These are phyloP conservation scores for Xiphophorus couchianus DNA, from an alignment of 2,113 vertebrate genomes.

Conservation along the genomic window DNA sequence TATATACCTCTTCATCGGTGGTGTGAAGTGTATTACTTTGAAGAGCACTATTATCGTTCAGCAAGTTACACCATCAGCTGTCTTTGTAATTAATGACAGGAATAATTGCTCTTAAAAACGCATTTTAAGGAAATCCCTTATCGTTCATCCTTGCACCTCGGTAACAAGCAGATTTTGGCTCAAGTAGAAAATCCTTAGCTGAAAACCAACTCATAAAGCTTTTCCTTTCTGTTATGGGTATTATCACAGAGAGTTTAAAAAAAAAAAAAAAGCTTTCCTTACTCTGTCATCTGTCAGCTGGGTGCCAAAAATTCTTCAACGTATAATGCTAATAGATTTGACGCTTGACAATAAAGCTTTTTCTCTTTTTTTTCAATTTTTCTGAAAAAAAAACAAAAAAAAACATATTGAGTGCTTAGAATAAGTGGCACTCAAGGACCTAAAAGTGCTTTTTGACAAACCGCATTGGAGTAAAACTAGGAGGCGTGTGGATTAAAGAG, in stretches of 20 bases:
- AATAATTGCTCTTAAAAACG: constrained; percentile 54
- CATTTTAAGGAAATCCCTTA: constrained; percentile 31
- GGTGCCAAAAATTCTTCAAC: constrained; percentile 61
- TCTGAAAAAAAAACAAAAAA: not conserved
- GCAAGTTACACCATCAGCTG: constrained; percentile 48
- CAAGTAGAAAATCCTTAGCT: constrained; percentile 23
- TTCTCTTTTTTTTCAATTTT: constrained; percentile 14
- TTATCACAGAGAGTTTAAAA: constrained; percentile 30
- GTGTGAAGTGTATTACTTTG: constrained; percentile 64
- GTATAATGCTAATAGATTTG: constrained; percentile 53
- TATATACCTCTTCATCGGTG: constrained; percentile 27
- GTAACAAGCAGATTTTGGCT: constrained; percentile 6
- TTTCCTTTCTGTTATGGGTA: constrained; percentile 28
- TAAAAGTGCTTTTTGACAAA: constrained; percentile 71
- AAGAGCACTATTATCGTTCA: constrained; percentile 46
- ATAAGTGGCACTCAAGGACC: constrained; percentile 41
- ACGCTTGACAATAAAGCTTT: constrained; percentile 59
- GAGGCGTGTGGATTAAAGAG: constrained; percentile 40
- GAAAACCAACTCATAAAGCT: constrained; percentile 33
- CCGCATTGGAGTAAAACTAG: constrained; percentile 32
- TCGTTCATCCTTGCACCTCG: constrained; percentile 16
- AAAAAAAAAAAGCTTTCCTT: constrained; percentile 35
- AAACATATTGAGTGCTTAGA: constrained; percentile 59
- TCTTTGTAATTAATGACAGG: constrained; percentile 57
- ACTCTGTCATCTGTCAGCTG: constrained; percentile 61